These are phyloP conservation scores for Caradrina kadenii DNA, from an alignment of 2,888 invertebrate genomes.

Conservation along the genomic window DNA sequence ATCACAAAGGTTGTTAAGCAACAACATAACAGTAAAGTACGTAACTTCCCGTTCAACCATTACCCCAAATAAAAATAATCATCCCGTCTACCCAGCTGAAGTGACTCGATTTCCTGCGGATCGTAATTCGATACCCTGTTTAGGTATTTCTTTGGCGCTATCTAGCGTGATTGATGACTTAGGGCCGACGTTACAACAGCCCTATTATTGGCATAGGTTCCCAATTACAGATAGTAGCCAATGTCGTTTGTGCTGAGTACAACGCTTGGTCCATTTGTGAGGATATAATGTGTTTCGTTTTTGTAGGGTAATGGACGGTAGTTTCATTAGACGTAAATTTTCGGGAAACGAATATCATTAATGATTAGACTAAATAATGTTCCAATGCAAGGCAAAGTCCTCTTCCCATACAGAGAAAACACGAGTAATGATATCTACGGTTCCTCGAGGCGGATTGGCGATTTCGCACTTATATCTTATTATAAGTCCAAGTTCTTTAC, in stretches of 20 bases:
- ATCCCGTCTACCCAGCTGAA: conserved; percentile 17
- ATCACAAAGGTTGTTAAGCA: neutral
- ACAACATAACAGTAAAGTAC: conserved; percentile 4
- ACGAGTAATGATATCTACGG: no score
- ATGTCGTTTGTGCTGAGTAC: conserved; percentile 23
- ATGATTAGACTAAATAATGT: no score
- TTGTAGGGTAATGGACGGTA: neutral
- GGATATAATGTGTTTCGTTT: neutral
- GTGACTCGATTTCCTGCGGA: conserved; percentile 37
- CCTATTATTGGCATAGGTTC: conserved; percentile 50
- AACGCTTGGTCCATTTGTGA: conserved; percentile 7
- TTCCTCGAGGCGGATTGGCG: no score
- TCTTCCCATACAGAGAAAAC: no score
- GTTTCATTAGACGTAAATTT: conserved; percentile 23
- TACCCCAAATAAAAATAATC: conserved; percentile 43
- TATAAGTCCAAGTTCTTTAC: no score
- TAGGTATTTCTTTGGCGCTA: conserved; percentile 49
- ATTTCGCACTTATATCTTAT: no score
- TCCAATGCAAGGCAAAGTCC: no score
- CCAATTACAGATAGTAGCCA: conserved; percentile 34
- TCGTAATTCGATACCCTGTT: conserved; percentile 55
- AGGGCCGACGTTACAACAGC: conserved; percentile 24
- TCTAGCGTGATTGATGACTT: conserved; percentile 61
- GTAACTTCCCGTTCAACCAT: conserved; percentile 16
- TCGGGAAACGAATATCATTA: neutral